These are phyloP conservation scores for Drosophila setifemur DNA, from an alignment of 1,140 invertebrate genomes.

Conservation along the genomic window DNA sequence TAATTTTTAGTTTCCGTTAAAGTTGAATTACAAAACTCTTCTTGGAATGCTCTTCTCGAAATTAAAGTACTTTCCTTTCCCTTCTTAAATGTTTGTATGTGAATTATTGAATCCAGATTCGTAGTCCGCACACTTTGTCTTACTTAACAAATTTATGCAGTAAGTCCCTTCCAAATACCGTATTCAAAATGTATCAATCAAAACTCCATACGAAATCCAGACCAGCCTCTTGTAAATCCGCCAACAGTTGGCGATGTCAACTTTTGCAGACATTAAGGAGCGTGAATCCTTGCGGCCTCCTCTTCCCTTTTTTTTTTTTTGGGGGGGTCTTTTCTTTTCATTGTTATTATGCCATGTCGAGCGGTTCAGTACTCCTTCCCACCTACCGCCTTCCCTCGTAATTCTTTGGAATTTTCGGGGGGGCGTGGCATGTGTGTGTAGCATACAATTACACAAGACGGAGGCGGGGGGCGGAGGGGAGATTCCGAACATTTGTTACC, in stretches of 20 bases:
- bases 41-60: background rate
- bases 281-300: slow-evolving; percentile 52
- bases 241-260: slow-evolving; percentile 75
- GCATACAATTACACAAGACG: slow-evolving; percentile 62
- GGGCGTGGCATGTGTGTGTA: slow-evolving; percentile 12
- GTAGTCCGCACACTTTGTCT: slow-evolving; percentile 51
- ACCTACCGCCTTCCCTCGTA: slow-evolving; percentile 20
- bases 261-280: slow-evolving; percentile 70
- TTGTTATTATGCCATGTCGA: slow-evolving; percentile 64
- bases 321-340: slow-evolving; percentile 13
- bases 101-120: slow-evolving; percentile 8
- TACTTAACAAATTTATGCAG: slow-evolving; percentile 42
- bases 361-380: slow-evolving; percentile 11
- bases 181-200: slow-evolving; percentile 72
- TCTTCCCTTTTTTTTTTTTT: background rate
- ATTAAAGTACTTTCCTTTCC: background rate
- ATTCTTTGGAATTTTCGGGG: slow-evolving; percentile 15
- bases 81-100: background rate
- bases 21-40: too few species aligned
- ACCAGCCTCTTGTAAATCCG: slow-evolving; percentile 58
- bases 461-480: slow-evolving; percentile 1
- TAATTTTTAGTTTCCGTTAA: too few species aligned
- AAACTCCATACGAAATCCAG: slow-evolving; percentile 55
- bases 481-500: slow-evolving; percentile 61
- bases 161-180: slow-evolving; percentile 53